A percentile compares a stretch with the other conserved stretches of the same genome.
phyloP scores from a whole-genome alignment of 1,140 invertebrate genomes.

The Drosophila lacertosa region DNA sequence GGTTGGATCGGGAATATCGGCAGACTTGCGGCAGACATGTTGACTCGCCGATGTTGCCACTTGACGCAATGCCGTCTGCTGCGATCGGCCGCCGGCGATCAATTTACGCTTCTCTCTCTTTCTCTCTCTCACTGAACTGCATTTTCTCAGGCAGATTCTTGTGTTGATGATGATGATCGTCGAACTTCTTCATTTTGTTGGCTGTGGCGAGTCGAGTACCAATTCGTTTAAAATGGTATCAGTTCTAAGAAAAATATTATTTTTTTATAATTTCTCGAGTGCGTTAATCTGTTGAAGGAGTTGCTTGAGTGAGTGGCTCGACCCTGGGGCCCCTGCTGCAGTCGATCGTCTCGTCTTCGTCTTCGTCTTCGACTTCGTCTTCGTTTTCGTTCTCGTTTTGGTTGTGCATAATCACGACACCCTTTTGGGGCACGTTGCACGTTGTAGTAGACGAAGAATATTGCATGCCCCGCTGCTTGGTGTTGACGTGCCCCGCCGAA shows the following conservation, averaged over 20 bases:
- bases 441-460: slow-evolving; percentile 6
- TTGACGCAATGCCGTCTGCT: slow-evolving; percentile 73
- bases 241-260: slow-evolving; percentile 83
- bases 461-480: slow-evolving; percentile 9
- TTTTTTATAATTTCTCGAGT: slow-evolving; percentile 83
- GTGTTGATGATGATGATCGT: slow-evolving; percentile 32
- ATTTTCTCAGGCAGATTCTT: slow-evolving; percentile 58
- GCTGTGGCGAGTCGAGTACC: slow-evolving; percentile 63
- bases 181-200: slow-evolving; percentile 73
- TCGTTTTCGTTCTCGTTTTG: slow-evolving; percentile 3
- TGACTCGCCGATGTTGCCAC: slow-evolving; percentile 73
- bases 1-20: background rate
- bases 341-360: slow-evolving; percentile 41
- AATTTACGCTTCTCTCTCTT: slow-evolving; percentile 36
- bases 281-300: slow-evolving; percentile 77
- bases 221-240: slow-evolving; percentile 83
- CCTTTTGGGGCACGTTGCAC: background rate
- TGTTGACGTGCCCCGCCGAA: slow-evolving; percentile 68
- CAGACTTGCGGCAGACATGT: slow-evolving; percentile 73
- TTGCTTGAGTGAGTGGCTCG: slow-evolving; percentile 47
- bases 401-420: slow-evolving; percentile 72
- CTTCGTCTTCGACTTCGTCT: background rate
- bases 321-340: slow-evolving; percentile 16
- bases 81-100: slow-evolving; percentile 49
- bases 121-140: slow-evolving; percentile 5